phyloP scores from a whole-genome alignment of 2,888 invertebrate genomes.

The Acronicta aceris region DNA sequence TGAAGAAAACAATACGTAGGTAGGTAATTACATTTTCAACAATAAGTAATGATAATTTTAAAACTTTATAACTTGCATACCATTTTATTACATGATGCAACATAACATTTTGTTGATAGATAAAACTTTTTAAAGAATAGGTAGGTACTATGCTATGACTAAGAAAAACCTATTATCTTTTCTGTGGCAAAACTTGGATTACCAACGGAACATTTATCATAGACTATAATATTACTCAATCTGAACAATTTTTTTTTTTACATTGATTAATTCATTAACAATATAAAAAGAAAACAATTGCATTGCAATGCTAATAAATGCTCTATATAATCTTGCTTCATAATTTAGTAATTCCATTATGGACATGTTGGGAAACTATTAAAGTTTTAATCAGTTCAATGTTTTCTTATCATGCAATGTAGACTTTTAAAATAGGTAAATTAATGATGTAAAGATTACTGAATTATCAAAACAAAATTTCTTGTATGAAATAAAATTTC shows the following conservation, averaged over 20 bases:
- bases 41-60: too few relatives aligned
- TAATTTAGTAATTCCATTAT: conserved; percentile 41
- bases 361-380: conserved; percentile 31
- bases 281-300: conserved; percentile 1
- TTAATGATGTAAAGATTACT: conserved; percentile 16
- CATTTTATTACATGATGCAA: neutral
- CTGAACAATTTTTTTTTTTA: too few relatives aligned
- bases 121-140: neutral
- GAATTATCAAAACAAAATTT: neutral
- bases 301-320: conserved; percentile 4
- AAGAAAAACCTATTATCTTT: neutral
- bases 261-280: too few relatives aligned
- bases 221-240: too few relatives aligned
- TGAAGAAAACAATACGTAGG: too few relatives aligned
- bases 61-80: too few relatives aligned
- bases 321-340: conserved; percentile 29
- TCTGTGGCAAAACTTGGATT: too few relatives aligned
- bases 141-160: neutral
- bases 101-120: neutral
- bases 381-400: conserved; percentile 44
- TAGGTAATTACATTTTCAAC: neutral
- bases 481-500: too few relatives aligned
- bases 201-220: neutral
- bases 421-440: conserved; percentile 27
- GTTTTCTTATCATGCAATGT: conserved; percentile 39